Base-by-base conservation (phyloP, 1,140 invertebrate genomes). In the Calliopsis andreniformis region DNA sequence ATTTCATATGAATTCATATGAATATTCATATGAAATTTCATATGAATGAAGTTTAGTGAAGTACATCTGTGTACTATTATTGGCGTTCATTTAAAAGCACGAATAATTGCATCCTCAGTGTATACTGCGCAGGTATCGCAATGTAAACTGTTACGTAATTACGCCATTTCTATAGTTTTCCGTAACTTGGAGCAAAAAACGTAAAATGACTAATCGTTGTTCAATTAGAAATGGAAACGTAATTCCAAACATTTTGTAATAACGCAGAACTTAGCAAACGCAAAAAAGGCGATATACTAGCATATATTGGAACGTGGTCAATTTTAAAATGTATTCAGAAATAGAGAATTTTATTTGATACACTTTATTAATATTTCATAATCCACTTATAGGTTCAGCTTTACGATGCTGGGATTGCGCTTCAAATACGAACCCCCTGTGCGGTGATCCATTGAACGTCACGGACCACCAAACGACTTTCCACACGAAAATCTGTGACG, bases 371-470 rank as follows among this genome's bases (percentile, higher is more conserved):
- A 55, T 51, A 8, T 49, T 39, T 28, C 1, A 18, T 4, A 10
- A 55, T 35, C 5, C 18, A n/a, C n/a, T n/a, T 28, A 51, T 5
- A 95, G 95, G 93, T 80, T 89, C 90, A 51, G 91, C 93, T 25
- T 92, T 96, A 16, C 93, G 93, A 84, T 96, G 96, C 86, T 97
- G 96, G 95, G 93, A 93, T 1, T 97, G 96, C 83, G 94, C 94
- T 0, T 95, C 95, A 2, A 93, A 95, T 72, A 87, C 93, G 58
- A 96, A 95, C 84, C 92, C 93, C 0, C 91, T 93, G 73, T 97
- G 96, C 88, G 93, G 93, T 3, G 95, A 97, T 86, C 95, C 95
- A 12, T 95, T 96, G 93, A 94, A 95, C 82, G 94, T 93, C 20
- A 93, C 92, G 3, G 88, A 92, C 1, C 83, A 90, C 18, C 90